Conservation (phyloP, 2,888 invertebrate species). For the Onthophagus sagittarius region DNA sequence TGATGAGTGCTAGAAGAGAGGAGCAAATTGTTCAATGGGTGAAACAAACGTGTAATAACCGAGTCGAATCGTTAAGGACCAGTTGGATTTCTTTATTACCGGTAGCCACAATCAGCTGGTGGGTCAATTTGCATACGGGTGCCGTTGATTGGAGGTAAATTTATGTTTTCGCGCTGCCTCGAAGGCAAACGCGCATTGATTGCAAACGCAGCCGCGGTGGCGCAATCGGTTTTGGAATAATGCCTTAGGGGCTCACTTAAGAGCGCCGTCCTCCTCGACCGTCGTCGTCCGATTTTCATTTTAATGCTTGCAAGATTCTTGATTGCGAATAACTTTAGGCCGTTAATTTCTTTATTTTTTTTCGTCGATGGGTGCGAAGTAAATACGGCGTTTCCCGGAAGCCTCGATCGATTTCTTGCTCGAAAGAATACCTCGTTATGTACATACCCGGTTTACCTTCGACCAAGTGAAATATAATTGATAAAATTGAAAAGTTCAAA, state of each 20-base stretch:
- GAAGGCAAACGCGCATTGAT: not conserved
- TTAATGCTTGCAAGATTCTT: not conserved
- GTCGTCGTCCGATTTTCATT: not conserved
- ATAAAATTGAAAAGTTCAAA: conserved; percentile 12
- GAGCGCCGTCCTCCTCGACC: not conserved
- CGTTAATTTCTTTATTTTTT: no score
- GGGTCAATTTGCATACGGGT: not conserved
- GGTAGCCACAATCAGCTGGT: not conserved
- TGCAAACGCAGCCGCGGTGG: not conserved
- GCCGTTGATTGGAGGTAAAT: not conserved
- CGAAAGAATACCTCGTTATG: not conserved
- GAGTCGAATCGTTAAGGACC: not conserved
- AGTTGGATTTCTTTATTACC: not conserved
- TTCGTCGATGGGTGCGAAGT: not conserved
- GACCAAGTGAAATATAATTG: not conserved
- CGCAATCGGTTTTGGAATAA: not conserved
- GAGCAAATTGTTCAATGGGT: not conserved
- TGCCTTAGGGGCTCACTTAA: not conserved
- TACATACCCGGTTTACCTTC: conserved; percentile 1
- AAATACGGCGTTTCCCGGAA: conserved; percentile 5
- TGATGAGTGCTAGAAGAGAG: not conserved
- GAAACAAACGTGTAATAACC: not conserved
- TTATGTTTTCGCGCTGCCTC: not conserved
- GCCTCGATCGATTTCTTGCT: not conserved
- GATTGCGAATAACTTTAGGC: not conserved